Base-by-base conservation (phyloP, 2,797 vertebrate genomes). In the Cryptoblepharus egeriae region DNA sequence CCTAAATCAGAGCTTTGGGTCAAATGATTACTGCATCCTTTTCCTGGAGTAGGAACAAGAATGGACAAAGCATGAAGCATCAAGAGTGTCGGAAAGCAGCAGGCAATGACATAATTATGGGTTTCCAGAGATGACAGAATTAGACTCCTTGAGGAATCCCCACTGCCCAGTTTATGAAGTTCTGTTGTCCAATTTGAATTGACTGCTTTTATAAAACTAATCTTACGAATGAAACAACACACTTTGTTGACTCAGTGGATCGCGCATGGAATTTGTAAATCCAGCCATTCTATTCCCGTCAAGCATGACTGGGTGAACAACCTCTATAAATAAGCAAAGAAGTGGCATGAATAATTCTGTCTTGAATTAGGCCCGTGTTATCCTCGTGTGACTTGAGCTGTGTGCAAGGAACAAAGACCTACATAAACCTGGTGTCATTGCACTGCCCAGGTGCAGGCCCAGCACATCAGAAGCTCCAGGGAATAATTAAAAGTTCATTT, bases 301-400 rank as follows among this genome's bases (percentile, higher is more conserved):
- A 88, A 88, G 86, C 83, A 16, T 87, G 87, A 89, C 86, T 89
- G 68, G 61, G 79, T 89, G 90, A 88, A 84, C 82, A 91, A 80
- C 88, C 89, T 91, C 83, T 86, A 45, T 84, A 87, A 91, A 90
- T 83, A 87, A 87, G 93, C 90, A 85, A 77, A 88, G 80, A 89
- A 88, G 52, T 90, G 79, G 83, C 83, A 90, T 91, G 89, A 93
- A 93, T 95, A 92, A 94, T 94, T 94, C 87, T 92, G 84, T 78
- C 80, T 90, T 85, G 83, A 92, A 93, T 93, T 93, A 95, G 88
- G 89, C 92, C 90, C 93, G 26, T 80, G 79, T 82, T 91, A 90
- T 80, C 80, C 87, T 90, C 85, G 30, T 77, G 89, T 91, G 90
- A 90, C 76, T 89, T 87, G 72, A 75, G 75, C 81, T 88, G 65